Evolutionary conservation across 2,888 invertebrate species (phyloP).

Genomic region (Pseudococcus jackbeardsleyi): DNA sequence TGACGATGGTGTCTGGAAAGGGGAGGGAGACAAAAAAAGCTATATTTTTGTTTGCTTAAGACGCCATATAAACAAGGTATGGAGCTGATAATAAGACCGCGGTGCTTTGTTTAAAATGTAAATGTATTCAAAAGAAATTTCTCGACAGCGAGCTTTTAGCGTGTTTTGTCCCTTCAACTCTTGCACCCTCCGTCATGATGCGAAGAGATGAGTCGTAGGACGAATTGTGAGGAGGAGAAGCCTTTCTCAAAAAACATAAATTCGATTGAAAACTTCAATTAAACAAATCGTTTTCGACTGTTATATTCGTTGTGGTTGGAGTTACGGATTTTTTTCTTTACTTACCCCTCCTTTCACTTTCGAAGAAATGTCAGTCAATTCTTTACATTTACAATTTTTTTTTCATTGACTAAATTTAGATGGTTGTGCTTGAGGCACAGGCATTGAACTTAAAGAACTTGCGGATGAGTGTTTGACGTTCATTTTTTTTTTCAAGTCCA

Average conservation of each 20-base stretch:
- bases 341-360: background rate
- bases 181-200: background rate
- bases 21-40: background rate
- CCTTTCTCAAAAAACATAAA: conserved; percentile 2
- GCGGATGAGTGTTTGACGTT: no score
- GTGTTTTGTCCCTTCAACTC: background rate
- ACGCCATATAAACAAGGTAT: conserved; percentile 54
- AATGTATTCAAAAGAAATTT: conserved; percentile 52
- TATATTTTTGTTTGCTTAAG: conserved; percentile 54
- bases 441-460: no score
- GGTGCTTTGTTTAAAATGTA: conserved; percentile 46
- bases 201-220: background rate
- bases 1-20: background rate
- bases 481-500: no score
- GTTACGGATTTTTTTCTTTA: background rate
- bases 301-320: background rate
- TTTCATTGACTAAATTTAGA: no score
- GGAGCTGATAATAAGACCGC: conserved; percentile 48
- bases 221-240: background rate
- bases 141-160: conserved; percentile 46
- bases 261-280: conserved; percentile 46
- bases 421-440: no score
- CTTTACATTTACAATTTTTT: no score
- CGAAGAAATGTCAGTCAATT: no score
- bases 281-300: conserved; percentile 47